Conservation (phyloP, 2,797 vertebrate species). For the Serranus cabrilla region DNA sequence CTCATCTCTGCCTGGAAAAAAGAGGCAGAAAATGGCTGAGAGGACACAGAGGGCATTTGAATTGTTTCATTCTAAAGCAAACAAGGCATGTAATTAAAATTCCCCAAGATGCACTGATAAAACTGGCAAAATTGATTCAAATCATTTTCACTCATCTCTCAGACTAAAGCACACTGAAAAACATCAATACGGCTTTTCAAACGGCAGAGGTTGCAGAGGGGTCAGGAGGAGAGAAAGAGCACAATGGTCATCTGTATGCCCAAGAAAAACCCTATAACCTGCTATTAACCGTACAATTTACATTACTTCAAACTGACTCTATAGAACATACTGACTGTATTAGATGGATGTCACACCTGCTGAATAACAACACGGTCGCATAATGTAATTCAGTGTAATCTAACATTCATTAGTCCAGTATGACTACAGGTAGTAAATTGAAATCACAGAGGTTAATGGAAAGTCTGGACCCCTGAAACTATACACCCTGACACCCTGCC, state of each 20-base stretch:
- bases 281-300: constrained; percentile 49
- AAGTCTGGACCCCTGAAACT: constrained; percentile 75
- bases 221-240: constrained; percentile 47
- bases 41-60: constrained; percentile 80
- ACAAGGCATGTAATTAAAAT: constrained; percentile 87
- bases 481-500: constrained; percentile 57
- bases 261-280: constrained; percentile 42
- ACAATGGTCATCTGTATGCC: constrained; percentile 55
- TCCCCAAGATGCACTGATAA: constrained; percentile 83
- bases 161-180: constrained; percentile 70
- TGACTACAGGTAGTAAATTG: constrained; percentile 79
- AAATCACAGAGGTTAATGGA: constrained; percentile 84
- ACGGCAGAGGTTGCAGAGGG: constrained; percentile 51
- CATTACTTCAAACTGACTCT: constrained; percentile 35
- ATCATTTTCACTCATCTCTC: constrained; percentile 82
- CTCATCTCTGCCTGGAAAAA: constrained; percentile 51
- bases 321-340: constrained; percentile 52
- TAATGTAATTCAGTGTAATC: constrained; percentile 77
- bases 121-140: constrained; percentile 84
- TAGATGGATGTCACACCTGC: constrained; percentile 52
- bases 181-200: constrained; percentile 81
- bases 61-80: constrained; percentile 81
- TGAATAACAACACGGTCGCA: constrained; percentile 64
- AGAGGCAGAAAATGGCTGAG: constrained; percentile 67
- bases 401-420: constrained; percentile 76